Evolutionary conservation across 1,140 invertebrate genomes (phyloP).

Genomic region (Araneus ventricosus): DNA sequence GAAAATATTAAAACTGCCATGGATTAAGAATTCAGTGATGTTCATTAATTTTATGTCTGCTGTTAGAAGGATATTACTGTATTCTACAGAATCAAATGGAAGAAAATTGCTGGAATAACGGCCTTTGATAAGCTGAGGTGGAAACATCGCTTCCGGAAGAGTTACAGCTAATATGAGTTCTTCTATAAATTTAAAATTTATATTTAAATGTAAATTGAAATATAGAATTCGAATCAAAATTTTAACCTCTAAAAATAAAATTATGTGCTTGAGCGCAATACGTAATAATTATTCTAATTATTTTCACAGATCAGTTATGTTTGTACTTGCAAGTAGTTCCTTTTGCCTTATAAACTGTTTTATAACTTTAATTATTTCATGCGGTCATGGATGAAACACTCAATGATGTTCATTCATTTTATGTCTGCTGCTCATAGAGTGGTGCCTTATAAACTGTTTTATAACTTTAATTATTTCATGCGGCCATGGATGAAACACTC

Average conservation of each 20-base stretch:
- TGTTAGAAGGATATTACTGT: not conserved
- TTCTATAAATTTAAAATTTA: not conserved
- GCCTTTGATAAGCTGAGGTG: not conserved
- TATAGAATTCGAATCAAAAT: no score
- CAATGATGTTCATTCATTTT: conserved; percentile 11
- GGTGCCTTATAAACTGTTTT: conserved; percentile 60
- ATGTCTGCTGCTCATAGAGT: not conserved
- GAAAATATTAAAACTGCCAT: no score
- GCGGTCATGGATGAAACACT: not conserved
- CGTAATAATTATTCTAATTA: no score
- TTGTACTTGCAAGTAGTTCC: no score
- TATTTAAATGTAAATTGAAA: not conserved
- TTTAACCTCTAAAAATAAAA: no score
- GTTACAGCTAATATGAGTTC: not conserved
- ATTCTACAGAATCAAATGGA: not conserved
- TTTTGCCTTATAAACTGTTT: conserved; percentile 34
- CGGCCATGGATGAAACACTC: not conserved
- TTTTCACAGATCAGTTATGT: no score
- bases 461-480: conserved; percentile 37
- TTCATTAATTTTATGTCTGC: conserved; percentile 26
- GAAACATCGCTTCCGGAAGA: not conserved
- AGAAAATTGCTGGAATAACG: not conserved
- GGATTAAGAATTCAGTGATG: not conserved
- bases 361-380: conserved; percentile 36
- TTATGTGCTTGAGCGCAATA: no score